phyloP scores from a whole-genome alignment of 2,113 vertebrate genomes.

The Poicephalus meyeri region DNA sequence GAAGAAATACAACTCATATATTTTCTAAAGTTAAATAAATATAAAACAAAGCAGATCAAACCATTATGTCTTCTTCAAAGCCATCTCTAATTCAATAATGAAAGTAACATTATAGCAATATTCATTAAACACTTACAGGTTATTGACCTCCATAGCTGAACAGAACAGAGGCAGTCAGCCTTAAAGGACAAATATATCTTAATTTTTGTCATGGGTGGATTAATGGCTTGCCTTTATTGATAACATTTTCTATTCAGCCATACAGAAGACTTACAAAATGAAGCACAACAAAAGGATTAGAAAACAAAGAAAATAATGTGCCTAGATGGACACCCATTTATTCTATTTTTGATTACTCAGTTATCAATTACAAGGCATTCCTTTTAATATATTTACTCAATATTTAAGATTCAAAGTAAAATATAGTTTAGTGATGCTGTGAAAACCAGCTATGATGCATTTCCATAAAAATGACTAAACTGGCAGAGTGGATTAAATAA shows the following conservation, averaged over 20 bases:
- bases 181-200: constrained; percentile 71
- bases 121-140: constrained; percentile 70
- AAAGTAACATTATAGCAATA: constrained; percentile 63
- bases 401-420: constrained; percentile 43
- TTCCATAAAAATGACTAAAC: constrained; percentile 23
- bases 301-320: constrained; percentile 59
- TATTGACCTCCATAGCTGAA: constrained; percentile 69
- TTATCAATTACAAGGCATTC: constrained; percentile 19
- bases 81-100: constrained; percentile 69
- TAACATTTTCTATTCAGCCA: constrained; percentile 62
- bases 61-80: constrained; percentile 55
- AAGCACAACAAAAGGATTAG: constrained; percentile 49
- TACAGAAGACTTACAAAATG: constrained; percentile 23
- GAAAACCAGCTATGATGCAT: neutral
- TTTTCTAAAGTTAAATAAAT: constrained; percentile 62
- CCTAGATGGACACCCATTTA: constrained; percentile 28
- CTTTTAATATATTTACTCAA: constrained; percentile 26
- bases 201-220: constrained; percentile 67
- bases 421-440: neutral
- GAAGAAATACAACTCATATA: neutral
- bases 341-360: constrained; percentile 36
- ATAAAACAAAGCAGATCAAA: constrained; percentile 59
- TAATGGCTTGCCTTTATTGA: constrained; percentile 67
- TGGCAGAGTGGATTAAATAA: constrained; percentile 19
- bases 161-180: constrained; percentile 60